Percentiles rank a stretch among this genome's conserved stretches.
Conservation (phyloP, 1,140 invertebrate species). For the Drosophila persimilis region DNA sequence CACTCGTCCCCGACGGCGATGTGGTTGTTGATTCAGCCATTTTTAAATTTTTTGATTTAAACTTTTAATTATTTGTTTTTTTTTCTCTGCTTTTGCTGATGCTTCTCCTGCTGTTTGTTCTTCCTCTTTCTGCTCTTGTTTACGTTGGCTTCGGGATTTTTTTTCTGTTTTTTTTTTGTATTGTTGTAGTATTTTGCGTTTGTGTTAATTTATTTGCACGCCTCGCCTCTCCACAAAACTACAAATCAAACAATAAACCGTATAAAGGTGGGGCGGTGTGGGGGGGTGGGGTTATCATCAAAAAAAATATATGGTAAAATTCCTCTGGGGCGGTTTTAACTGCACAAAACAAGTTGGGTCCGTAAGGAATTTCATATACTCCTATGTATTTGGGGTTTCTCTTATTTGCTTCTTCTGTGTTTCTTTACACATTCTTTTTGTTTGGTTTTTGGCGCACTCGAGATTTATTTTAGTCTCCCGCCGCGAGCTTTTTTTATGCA, state of each 20-base stretch:
- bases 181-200: slow-evolving; percentile 34
- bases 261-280: not conserved
- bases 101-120: not conserved
- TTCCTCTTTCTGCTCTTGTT: slow-evolving; percentile 17
- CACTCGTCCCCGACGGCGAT: slow-evolving; percentile 52
- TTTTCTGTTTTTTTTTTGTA: slow-evolving; percentile 35
- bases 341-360: slow-evolving; percentile 53
- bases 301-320: slow-evolving; percentile 8
- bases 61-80: slow-evolving; percentile 30
- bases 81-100: slow-evolving; percentile 11
- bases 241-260: slow-evolving; percentile 48
- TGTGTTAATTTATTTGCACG: slow-evolving; percentile 66
- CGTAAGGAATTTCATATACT: slow-evolving; percentile 24
- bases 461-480: slow-evolving; percentile 41
- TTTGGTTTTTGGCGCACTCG: slow-evolving; percentile 31
- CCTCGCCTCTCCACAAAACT: slow-evolving; percentile 35
- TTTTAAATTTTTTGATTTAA: slow-evolving; percentile 40
- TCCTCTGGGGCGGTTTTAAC: slow-evolving; percentile 32
- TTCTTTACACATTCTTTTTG: slow-evolving; percentile 8
- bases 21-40: slow-evolving; percentile 73
- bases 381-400: slow-evolving; percentile 12
- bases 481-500: slow-evolving; percentile 32
- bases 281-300: slow-evolving; percentile 15
- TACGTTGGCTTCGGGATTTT: slow-evolving; percentile 22
- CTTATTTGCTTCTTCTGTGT: slow-evolving; percentile 17